phyloP scores from a whole-genome alignment of 30 jellyfish, hydroid and myxozoan species.

The Chironex yamaguchii region DNA sequence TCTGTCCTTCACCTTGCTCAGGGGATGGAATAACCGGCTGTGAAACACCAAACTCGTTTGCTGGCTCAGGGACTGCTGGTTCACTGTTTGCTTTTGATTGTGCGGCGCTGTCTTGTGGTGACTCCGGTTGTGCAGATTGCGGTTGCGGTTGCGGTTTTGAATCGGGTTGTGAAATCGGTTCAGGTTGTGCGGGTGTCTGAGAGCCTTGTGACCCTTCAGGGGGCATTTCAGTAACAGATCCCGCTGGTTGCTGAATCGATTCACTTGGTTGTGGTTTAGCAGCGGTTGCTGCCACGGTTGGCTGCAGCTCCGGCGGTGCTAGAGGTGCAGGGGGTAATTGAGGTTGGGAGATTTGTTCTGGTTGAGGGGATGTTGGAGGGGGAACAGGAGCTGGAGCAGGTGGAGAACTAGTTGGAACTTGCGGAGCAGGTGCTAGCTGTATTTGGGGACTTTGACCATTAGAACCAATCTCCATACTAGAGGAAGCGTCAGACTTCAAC shows the following conservation, averaged over 20 bases:
- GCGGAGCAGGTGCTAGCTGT: neutral
- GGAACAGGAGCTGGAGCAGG: neutral
- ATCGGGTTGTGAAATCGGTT: neutral
- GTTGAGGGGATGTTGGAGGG: neutral
- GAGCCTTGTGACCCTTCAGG: slow-evolving; percentile 24
- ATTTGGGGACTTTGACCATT: neutral
- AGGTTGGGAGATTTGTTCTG: neutral
- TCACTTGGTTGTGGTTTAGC: neutral
- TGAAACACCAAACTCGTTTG: neutral
- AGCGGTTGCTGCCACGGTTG: neutral
- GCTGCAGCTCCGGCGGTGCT: neutral
- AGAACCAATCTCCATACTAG: slow-evolving; percentile 59
- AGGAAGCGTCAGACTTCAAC: slow-evolving; percentile 22
- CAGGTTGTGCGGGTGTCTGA: slow-evolving; percentile 2
- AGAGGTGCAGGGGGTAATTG: neutral
- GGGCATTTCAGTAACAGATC: slow-evolving; percentile 6
- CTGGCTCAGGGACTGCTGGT: neutral
- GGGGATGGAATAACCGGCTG: no score
- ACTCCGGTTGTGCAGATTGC: neutral
- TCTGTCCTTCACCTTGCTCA: neutral
- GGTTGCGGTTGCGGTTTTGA: slow-evolving; percentile 16
- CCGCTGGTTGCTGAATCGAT: neutral
- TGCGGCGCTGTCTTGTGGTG: slow-evolving; percentile 14
- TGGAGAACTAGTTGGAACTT: neutral
- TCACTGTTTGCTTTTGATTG: neutral